These are phyloP conservation scores for Morelia viridis DNA, from an alignment of 2,797 vertebrate species.

Conservation along the genomic window DNA sequence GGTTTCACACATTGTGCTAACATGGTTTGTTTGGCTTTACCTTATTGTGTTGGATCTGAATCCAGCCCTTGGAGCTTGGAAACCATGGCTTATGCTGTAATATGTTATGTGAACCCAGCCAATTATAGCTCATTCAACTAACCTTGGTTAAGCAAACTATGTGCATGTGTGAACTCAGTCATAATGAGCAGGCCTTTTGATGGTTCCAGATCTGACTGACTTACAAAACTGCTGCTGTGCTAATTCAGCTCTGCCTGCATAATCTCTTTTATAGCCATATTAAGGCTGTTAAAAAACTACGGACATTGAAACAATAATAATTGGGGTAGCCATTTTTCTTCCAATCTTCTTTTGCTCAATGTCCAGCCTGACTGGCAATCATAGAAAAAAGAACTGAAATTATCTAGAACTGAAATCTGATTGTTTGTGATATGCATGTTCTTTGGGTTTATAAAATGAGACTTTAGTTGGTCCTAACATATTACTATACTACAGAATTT, in stretches of 20 bases:
- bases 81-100: too few relatives aligned
- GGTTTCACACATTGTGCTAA: neutral
- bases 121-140: too few relatives aligned
- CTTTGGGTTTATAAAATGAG: neutral
- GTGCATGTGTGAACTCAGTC: neutral
- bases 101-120: too few relatives aligned
- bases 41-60: neutral
- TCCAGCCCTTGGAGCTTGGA: too few relatives aligned
- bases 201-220: neutral
- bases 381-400: conserved; percentile 7
- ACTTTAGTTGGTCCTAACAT: too few relatives aligned
- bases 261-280: neutral
- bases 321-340: neutral
- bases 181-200: neutral
- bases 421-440: neutral
- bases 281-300: neutral
- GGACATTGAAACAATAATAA: neutral
- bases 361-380: neutral
- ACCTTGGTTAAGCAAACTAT: neutral
- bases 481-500: too few relatives aligned
- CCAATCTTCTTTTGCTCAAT: neutral
- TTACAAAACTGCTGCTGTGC: neutral
- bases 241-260: neutral
- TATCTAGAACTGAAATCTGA: neutral
- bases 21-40: neutral